Base-by-base conservation (phyloP, 1,140 invertebrate species). In the Saxidomus purpurata region DNA sequence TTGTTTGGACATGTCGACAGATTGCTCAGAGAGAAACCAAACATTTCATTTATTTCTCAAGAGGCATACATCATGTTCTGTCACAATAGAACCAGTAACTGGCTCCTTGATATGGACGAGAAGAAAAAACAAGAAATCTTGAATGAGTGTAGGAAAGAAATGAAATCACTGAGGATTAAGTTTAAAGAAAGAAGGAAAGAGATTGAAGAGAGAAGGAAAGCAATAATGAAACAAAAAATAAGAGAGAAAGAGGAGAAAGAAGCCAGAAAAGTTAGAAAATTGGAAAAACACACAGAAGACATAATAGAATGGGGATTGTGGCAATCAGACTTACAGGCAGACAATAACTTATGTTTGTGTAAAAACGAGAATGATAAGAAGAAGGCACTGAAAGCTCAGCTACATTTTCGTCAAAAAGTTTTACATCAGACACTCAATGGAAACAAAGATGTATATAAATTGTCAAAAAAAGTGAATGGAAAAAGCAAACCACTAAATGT, bases 11-110 rank as follows among this genome's bases (percentile, higher is more conserved):
- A 49, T 80, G 17, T 87, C 11, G 74, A 80, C 40, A 69, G 74
- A 36, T 52, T 87, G 36, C 43, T 87, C 0, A 79, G 76, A 77
- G 86, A 87, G 34, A 87, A 77, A 77, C 84, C 84, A 59, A 87
- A 87, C 67, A 87, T 87, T 28, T 76, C 69, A 69, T 61, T 87
- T 36, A 87, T 87, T 63, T 28, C 59, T 31, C 38, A 25, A 19
- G 86, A 87, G 22, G 74, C 86, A 28, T 67, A 80, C 59, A 69
- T 87, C 11, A 43, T 80, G 86, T 80, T 80, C 55, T 63, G 74
- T 49, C 74, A 87, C 76, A 87, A 80, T 80, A 63, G 38, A 71
- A 87, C 86, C 28, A 76, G 34, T 52, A 49, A 77, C 31, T 87
- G 84, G 84, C 52, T 87, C 13, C 31, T 43, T 52, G n/a, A 59